Conservation (phyloP, 1,140 invertebrate species). For the Pissodes strobi region DNA sequence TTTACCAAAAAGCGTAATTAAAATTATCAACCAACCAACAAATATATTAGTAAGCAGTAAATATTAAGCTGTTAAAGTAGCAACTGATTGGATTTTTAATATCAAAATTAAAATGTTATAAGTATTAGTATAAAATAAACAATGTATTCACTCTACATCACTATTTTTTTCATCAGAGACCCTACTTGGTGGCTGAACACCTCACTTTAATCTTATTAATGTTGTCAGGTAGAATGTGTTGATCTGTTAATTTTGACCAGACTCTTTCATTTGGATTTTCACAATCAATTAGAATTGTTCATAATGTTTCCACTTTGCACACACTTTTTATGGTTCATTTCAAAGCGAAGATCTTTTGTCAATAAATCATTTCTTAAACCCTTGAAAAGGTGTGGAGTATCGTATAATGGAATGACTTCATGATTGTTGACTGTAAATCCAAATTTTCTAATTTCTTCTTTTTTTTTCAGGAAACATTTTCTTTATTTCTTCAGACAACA, state of each 20-base stretch:
- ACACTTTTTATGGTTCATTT: slow-evolving; percentile 15
- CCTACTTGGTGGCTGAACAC: not conserved
- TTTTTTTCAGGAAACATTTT: slow-evolving; percentile 26
- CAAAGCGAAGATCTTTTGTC: slow-evolving; percentile 45
- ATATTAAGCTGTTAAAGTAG: slow-evolving; percentile 18
- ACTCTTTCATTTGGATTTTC: not conserved
- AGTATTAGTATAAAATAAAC: slow-evolving; percentile 32
- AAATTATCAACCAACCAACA: no score
- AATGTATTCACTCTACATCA: no score
- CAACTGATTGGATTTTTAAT: no score
- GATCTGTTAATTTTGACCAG: slow-evolving; percentile 43
- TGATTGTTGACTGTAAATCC: slow-evolving; percentile 39
- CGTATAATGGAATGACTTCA: no score
- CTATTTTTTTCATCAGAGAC: slow-evolving; percentile 4
- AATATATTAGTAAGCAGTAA: no score
- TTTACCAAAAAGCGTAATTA: no score
- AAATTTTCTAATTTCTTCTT: slow-evolving; percentile 31
- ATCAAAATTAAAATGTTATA: no score
- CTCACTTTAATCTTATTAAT: not conserved
- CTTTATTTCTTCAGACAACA: slow-evolving; percentile 21
- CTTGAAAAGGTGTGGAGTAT: no score
- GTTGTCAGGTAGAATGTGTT: slow-evolving; percentile 22
- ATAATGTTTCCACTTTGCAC: slow-evolving; percentile 38
- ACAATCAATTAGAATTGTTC: slow-evolving; percentile 26
- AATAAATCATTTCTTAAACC: no score